A percentile compares a stretch with the other conserved stretches of the same genome.
These are phyloP conservation scores for Polypterus senegalus DNA, from an alignment of 2,113 vertebrate genomes.

Conservation along the genomic window DNA sequence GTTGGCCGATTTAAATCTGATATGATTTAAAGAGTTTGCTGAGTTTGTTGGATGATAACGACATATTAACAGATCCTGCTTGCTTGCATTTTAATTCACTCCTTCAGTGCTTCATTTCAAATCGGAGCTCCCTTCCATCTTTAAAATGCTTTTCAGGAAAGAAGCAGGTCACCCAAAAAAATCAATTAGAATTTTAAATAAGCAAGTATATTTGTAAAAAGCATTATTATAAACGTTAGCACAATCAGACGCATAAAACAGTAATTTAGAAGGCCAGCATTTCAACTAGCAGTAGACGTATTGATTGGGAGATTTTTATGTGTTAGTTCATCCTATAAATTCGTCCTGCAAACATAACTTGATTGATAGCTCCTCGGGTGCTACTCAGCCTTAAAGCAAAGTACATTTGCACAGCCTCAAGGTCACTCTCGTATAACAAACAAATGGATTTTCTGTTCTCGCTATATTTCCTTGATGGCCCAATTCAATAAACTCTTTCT, in stretches of 20 bases:
- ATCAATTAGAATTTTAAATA: no score
- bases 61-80: no score
- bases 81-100: no score
- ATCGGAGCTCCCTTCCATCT: no score
- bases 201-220: no score
- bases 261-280: conserved; percentile 28
- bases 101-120: no score
- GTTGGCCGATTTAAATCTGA: no score
- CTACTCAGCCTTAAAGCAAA: conserved; percentile 25
- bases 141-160: no score
- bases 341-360: conserved; percentile 26
- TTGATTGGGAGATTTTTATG: conserved; percentile 31
- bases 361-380: conserved; percentile 28
- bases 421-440: conserved; percentile 27
- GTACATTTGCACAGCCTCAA: conserved; percentile 21
- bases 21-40: no score
- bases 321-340: conserved; percentile 21
- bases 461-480: conserved; percentile 21
- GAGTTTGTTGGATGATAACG: no score
- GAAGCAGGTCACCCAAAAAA: no score
- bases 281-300: conserved; percentile 19
- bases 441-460: conserved; percentile 20
- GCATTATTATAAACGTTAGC: no score
- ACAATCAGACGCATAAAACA: conserved; percentile 20
- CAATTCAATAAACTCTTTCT: conserved; percentile 22